These are phyloP conservation scores for Nixonia krombeini DNA, from an alignment of 1,140 invertebrate species.

Conservation along the genomic window DNA sequence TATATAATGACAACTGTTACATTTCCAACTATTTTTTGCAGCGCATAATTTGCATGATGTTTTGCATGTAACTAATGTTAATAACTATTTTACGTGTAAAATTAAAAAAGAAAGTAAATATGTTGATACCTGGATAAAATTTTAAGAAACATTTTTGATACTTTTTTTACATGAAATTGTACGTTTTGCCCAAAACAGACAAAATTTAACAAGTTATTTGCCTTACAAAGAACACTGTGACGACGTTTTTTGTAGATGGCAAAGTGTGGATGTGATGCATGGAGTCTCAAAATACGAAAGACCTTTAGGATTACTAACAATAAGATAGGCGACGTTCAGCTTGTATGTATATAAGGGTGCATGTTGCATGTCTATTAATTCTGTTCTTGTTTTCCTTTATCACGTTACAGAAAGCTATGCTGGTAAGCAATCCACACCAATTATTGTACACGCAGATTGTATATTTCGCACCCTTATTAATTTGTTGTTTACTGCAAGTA, in stretches of 20 bases:
- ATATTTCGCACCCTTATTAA: slow-evolving; percentile 5
- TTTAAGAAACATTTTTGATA: not conserved
- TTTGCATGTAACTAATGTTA: too few relatives aligned
- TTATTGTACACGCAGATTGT: not conserved
- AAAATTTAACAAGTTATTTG: not conserved
- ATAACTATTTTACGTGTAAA: not conserved
- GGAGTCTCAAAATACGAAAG: slow-evolving; percentile 66
- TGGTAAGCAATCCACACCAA: slow-evolving; percentile 60
- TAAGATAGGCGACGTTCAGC: slow-evolving; percentile 69
- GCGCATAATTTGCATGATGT: too few relatives aligned
- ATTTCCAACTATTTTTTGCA: too few relatives aligned
- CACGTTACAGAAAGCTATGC: slow-evolving; percentile 61
- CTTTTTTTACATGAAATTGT: too few relatives aligned
- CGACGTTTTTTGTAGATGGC: slow-evolving; percentile 70
- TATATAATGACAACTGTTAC: too few relatives aligned
- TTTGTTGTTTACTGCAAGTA: slow-evolving; percentile 1
- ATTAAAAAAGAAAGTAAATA: not conserved
- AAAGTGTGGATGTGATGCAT: slow-evolving; percentile 70
- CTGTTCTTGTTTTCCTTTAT: slow-evolving; percentile 50
- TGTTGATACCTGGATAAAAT: not conserved
- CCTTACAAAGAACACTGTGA: slow-evolving; percentile 48
- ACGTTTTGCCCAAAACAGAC: too few relatives aligned
- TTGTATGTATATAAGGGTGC: slow-evolving; percentile 70
- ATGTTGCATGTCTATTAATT: slow-evolving; percentile 65
- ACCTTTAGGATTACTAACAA: slow-evolving; percentile 68